Conservation (phyloP, 2,113 vertebrate genomes). For the Anolis carolinensis region DNA sequence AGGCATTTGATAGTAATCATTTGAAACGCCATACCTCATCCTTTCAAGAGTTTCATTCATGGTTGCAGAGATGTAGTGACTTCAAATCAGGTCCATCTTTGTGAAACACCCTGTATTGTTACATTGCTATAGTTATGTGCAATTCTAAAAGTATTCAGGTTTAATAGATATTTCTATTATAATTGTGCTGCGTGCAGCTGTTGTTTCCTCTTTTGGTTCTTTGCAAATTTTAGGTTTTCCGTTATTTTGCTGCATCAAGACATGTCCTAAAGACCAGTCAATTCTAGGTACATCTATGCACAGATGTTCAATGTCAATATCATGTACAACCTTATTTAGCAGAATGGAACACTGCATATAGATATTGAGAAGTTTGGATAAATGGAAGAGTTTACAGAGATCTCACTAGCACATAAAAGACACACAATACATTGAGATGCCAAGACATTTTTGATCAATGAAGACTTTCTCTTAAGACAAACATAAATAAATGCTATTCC, state of each 20-base stretch:
- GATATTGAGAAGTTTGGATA: neutral
- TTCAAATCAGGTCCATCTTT: too few species aligned
- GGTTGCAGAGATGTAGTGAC: too few species aligned
- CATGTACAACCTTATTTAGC: neutral
- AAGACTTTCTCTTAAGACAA: conserved; percentile 24
- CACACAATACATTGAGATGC: conserved; percentile 3
- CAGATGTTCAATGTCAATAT: conserved; percentile 8
- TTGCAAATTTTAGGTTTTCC: neutral
- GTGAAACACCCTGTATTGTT: too few species aligned
- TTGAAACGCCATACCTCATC: too few species aligned
- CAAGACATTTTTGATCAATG: conserved; percentile 9
- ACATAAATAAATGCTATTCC: neutral
- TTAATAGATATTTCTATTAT: too few species aligned
- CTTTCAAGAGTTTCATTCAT: too few species aligned
- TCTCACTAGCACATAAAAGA: neutral
- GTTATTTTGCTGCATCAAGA: neutral
- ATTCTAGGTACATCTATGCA: conserved; percentile 45
- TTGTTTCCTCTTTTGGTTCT: too few species aligned
- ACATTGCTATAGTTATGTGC: too few species aligned
- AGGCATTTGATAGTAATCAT: too few species aligned
- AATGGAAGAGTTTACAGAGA: neutral
- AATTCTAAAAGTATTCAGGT: too few species aligned
- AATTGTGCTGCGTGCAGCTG: too few species aligned
- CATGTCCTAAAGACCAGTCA: conserved; percentile 13
- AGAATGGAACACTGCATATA: neutral